A percentile compares a stretch with the other conserved stretches of the same genome.
phyloP scores from a whole-genome alignment of 2,113 vertebrate species.

The Atherinomorus stipes region DNA sequence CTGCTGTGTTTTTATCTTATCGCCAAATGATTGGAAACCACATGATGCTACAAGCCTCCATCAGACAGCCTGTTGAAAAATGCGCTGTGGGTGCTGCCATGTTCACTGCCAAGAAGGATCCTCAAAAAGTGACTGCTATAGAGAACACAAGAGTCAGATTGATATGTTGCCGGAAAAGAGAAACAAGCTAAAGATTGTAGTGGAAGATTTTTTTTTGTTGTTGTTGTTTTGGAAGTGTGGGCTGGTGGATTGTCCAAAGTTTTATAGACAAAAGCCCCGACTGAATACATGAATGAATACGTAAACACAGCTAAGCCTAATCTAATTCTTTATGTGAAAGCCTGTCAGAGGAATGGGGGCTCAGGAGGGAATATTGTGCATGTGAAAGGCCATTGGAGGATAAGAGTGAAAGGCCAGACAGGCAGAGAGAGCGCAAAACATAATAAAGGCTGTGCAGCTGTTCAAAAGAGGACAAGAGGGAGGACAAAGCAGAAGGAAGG shows the following conservation, averaged over 20 bases:
- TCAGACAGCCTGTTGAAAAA: conserved; percentile 55
- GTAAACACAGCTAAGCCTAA: conserved; percentile 62
- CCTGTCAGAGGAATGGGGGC: conserved; percentile 64
- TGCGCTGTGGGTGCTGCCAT: conserved; percentile 40
- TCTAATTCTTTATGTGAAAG: conserved; percentile 65
- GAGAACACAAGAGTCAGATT: conserved; percentile 45
- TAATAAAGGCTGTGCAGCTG: conserved; percentile 78
- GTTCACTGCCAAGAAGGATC: conserved; percentile 45
- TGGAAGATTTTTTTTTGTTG: no score
- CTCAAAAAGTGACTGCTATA: conserved; percentile 53
- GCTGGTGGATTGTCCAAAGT: conserved; percentile 35
- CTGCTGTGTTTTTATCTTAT: conserved; percentile 54
- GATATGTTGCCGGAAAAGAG: conserved; percentile 38
- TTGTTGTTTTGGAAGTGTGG: no score
- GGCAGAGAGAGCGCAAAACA: conserved; percentile 60
- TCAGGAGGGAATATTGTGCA: conserved; percentile 64
- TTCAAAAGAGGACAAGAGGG: conserved; percentile 70
- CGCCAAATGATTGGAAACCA: conserved; percentile 45
- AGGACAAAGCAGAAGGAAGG: conserved; percentile 47
- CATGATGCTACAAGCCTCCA: conserved; percentile 54
- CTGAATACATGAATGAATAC: conserved; percentile 59
- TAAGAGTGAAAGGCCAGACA: conserved; percentile 81
- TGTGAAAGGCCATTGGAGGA: conserved; percentile 79
- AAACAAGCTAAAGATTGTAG: conserved; percentile 23
- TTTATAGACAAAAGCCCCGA: conserved; percentile 58